Base-by-base conservation (phyloP, 2,888 invertebrate genomes). In the Cantharis lateralis region DNA sequence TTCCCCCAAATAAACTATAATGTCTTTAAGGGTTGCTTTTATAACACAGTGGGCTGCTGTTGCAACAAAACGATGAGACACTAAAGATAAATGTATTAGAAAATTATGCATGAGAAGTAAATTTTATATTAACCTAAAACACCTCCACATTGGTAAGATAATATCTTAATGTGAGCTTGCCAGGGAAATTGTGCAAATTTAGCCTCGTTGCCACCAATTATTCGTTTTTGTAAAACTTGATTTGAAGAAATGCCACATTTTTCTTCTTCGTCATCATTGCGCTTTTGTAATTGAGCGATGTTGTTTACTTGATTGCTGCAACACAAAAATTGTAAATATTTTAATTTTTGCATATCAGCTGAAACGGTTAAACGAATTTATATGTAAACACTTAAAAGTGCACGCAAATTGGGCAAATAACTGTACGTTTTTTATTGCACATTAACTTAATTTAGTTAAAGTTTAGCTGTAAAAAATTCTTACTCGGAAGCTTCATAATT, bases 21-120 rank as follows among this genome's bases (percentile, higher is more conserved):
- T 94, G 83, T 95, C 95, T 5, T 92, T 89, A 5, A 94, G 87
- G 13, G 92, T 90, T 0, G 95, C 95, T 70, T 94, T 92, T 62
- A 95, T 93, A 72, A 95, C 94, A 86, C 95, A 96, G 86, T 96
- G 96, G 0, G 95, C 96, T 0, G 95, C 95, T 0, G 95, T 95
- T 0, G 95, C 94, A 3, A 95, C 93, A 84, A 90, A 94, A 86
- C 91, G 91, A 0, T 92, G 90, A 2, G 94, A 95, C 32, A 95
- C 93, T 90, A 85, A 10, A 87, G 82, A 10, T 68, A 72, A 75
- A 71, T 68, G 18, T 18, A 68, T n/a, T 68, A 16, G 10, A 68
- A 24, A 28, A 13, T 66, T 20, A 24, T 20, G 4, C 11, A 63
- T 18, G 1, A 15, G 11, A 16, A 5, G 9, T 63, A 3, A 63